A percentile compares a stretch with the other conserved stretches of the same genome.
Evolutionary conservation across 1,140 invertebrate species (phyloP).

Genomic region (Aradophagus sp.): DNA sequence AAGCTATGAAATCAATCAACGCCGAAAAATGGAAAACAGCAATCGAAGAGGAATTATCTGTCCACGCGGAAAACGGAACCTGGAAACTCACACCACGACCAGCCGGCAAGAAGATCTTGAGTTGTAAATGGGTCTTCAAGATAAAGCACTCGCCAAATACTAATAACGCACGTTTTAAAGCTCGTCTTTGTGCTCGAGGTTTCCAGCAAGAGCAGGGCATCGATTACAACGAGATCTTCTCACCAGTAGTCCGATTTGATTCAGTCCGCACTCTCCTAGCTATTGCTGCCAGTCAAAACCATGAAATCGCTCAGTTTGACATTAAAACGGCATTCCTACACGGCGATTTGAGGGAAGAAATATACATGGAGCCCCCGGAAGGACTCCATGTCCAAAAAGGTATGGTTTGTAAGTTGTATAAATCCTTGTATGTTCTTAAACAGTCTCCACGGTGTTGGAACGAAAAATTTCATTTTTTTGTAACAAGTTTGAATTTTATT

Average conservation of each 20-base stretch:
- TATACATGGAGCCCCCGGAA: slow-evolving; percentile 22
- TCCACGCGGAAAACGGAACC: slow-evolving; percentile 60
- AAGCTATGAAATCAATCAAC: slow-evolving; percentile 13
- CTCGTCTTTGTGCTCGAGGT: slow-evolving; percentile 28
- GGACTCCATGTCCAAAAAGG: slow-evolving; percentile 41
- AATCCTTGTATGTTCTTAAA: slow-evolving; percentile 44
- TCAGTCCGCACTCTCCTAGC: slow-evolving; percentile 17
- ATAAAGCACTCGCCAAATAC: slow-evolving; percentile 1
- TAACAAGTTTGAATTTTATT: slow-evolving; percentile 51
- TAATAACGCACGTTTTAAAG: slow-evolving; percentile 8
- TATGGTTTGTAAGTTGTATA: slow-evolving; percentile 8
- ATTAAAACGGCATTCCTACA: slow-evolving; percentile 51
- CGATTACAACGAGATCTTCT: slow-evolving; percentile 62
- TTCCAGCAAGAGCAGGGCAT: slow-evolving; percentile 14
- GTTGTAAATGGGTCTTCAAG: slow-evolving; percentile 33
- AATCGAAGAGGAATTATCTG: slow-evolving; percentile 61
- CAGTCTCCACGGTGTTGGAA: slow-evolving; percentile 50
- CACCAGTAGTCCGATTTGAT: slow-evolving; percentile 32
- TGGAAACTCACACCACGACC: slow-evolving; percentile 55
- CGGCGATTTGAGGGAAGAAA: slow-evolving; percentile 42
- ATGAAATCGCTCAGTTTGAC: slow-evolving; percentile 21
- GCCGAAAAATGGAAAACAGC: slow-evolving; percentile 59
- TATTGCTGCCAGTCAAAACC: slow-evolving; percentile 2
- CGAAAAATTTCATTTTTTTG: slow-evolving; percentile 54
- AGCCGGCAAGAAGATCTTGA: slow-evolving; percentile 30